Percentiles rank a stretch among this genome's conserved stretches.
These are phyloP conservation scores for Trogon melanurus DNA, from an alignment of 2,113 vertebrate genomes.

Conservation along the genomic window DNA sequence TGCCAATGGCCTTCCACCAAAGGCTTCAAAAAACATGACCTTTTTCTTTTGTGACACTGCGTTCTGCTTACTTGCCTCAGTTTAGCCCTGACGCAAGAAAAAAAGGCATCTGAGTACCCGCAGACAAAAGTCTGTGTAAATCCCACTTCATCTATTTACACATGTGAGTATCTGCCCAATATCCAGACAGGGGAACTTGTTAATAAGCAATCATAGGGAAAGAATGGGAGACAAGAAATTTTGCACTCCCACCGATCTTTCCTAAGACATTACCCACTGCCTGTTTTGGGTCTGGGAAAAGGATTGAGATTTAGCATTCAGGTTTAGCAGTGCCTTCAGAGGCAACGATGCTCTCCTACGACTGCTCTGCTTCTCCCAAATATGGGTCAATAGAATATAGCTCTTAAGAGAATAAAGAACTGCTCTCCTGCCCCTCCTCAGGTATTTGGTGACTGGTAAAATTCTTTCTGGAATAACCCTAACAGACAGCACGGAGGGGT, in stretches of 20 bases:
- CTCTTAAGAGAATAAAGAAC: not conserved
- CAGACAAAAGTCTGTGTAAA: not conserved
- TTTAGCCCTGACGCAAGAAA: not conserved
- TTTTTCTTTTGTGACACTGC: not conserved
- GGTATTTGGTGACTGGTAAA: not conserved
- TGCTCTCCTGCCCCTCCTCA: not conserved
- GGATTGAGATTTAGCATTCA: not conserved
- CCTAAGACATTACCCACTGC: not conserved
- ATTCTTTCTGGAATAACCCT: not conserved
- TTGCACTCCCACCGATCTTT: not conserved
- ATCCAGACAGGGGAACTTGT: not conserved
- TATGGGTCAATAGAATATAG: not conserved
- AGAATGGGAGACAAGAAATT: not conserved
- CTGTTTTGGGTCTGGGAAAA: not conserved
- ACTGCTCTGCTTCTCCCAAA: not conserved
- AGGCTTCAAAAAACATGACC: not conserved
- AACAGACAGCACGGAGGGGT: not conserved
- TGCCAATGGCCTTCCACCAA: not conserved
- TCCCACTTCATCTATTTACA: not conserved
- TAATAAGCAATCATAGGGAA: not conserved
- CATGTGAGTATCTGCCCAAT: not conserved
- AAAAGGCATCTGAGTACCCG: not conserved
- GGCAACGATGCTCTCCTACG: not conserved
- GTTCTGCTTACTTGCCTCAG: not conserved
- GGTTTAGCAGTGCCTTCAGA: not conserved